Base-by-base conservation (phyloP, 2,888 invertebrate genomes). In the Priocnemis perturbator region DNA sequence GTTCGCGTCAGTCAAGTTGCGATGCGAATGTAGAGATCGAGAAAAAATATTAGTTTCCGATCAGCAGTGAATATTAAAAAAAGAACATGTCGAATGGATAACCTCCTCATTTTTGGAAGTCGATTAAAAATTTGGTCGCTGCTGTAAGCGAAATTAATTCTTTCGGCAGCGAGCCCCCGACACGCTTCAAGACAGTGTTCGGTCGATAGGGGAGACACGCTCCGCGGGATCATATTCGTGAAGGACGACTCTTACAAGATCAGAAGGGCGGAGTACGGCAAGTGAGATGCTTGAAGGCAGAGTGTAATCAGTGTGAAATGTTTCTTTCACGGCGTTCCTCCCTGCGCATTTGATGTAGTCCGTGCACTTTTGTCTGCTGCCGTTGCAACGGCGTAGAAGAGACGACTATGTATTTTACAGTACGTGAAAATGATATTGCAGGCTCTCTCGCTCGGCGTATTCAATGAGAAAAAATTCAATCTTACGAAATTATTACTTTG, bases 271-370 rank as follows among this genome's bases (percentile, higher is more conserved):
- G 71, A 58, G 50, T 52, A 52, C 37, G 52, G 48, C 19, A 15
- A 14, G 64, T 64, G 37, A 60, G 58, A 65, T 60, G 64, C 77
- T 67, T 71, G 64, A 66, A 69, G 76, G 78, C 74, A 67, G 70
- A 76, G 79, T 79, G 81, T 85, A 85, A 85, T 85, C 81, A 84
- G 79, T 77, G 77, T 82, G 79, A 85, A 84, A 84, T 81, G 81
- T 79, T 81, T 77, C 79, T 83, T 76, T 79, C 78, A 76, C 69
- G 67, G 76, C 74, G 77, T 80, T 77, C 74, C 79, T 81, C 74
- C 74, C 73, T 73, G 64, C 68, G 75, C 74, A 73, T 78, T 78
- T 76, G 74, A 78, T 79, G 73, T 68, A 68, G 65, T 64, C 68
- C 73, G 66, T 75, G 60, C 56, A 72, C 66, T 69, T 74, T 78